Conservation (phyloP, 2,113 vertebrate species). For the Aramus guarauna region DNA sequence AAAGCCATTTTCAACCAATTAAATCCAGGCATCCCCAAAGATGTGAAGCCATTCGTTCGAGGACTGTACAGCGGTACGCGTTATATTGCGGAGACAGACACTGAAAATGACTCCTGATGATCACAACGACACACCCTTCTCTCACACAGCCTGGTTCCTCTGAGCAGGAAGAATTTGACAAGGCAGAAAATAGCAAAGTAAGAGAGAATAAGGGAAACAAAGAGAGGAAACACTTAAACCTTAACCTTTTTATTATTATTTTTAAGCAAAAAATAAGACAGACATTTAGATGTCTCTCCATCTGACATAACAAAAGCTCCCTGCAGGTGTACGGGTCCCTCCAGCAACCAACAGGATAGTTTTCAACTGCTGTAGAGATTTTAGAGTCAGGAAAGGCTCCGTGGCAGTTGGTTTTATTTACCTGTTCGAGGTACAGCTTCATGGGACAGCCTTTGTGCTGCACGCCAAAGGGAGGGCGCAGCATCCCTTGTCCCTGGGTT, state of each 20-base stretch:
- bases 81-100: background rate
- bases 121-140: background rate
- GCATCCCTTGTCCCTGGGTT: no score
- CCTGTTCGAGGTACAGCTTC: background rate
- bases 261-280: no score
- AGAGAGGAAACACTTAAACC: background rate
- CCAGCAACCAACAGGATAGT: background rate
- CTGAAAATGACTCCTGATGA: background rate
- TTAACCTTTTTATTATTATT: no score
- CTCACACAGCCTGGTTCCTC: background rate
- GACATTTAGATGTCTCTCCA: background rate
- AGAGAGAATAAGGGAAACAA: background rate
- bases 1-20: background rate
- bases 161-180: background rate
- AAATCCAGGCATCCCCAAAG: background rate
- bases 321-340: background rate
- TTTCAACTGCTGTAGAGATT: background rate
- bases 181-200: background rate
- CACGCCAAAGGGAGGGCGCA: background rate
- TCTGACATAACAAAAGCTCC: fast-evolving
- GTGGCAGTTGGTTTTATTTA: background rate
- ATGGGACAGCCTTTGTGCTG: background rate
- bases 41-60: background rate
- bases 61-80: background rate
- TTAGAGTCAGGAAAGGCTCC: background rate